phyloP scores from a whole-genome alignment of 2,888 invertebrate species.

The Drosophila meridiana region DNA sequence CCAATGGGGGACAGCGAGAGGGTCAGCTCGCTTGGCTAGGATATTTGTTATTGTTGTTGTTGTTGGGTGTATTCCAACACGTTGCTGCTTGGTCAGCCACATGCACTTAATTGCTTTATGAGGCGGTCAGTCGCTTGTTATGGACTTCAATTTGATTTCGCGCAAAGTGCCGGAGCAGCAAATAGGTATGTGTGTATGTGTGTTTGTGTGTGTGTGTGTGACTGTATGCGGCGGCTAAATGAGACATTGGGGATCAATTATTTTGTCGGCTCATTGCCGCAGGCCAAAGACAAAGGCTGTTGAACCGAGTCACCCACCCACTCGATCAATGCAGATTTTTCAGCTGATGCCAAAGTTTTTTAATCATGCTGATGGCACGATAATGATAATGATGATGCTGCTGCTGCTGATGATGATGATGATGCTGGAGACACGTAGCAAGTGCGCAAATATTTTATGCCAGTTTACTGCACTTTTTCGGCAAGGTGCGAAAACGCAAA shows the following conservation, averaged over 20 bases:
- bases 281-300: constrained; percentile 64
- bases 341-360: constrained; percentile 71
- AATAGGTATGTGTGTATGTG: constrained; percentile 26
- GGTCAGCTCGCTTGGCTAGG: constrained; percentile 31
- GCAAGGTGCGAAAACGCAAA: constrained; percentile 56
- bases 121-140: constrained; percentile 82
- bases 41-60: constrained; percentile 26
- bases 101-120: constrained; percentile 85
- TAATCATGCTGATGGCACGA: constrained; percentile 68
- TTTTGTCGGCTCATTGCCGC: constrained; percentile 64
- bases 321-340: constrained; percentile 63
- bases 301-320: constrained; percentile 48
- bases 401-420: constrained; percentile 41
- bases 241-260: constrained; percentile 81
- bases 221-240: constrained; percentile 39
- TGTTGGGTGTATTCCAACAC: constrained; percentile 69
- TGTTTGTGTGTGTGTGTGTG: constrained; percentile 11
- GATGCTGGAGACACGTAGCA: constrained; percentile 49
- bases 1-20: constrained; percentile 20
- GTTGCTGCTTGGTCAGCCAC: constrained; percentile 82
- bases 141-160: constrained; percentile 82
- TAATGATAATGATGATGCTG: constrained; percentile 38
- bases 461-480: constrained; percentile 58
- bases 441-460: constrained; percentile 66
- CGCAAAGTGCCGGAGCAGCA: constrained; percentile 34